Conservation (phyloP, 1,140 invertebrate species). For the Condylostylus longicornis region DNA sequence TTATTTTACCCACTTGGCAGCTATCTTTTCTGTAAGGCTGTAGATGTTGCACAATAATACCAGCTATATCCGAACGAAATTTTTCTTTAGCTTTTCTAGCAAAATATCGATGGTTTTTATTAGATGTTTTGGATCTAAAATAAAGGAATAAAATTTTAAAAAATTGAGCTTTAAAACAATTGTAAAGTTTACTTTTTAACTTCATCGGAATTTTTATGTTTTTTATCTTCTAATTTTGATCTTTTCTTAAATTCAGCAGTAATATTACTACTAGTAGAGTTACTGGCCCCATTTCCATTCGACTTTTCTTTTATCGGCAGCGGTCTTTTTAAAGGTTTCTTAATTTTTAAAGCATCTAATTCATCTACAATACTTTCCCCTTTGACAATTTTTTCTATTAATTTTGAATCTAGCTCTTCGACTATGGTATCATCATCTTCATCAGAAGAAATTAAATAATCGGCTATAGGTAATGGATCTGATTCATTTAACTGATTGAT, state of each 20-base stretch:
- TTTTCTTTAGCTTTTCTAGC: conserved; percentile 49
- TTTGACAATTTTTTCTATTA: conserved; percentile 11
- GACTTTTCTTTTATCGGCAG: conserved; percentile 1
- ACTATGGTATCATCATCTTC: conserved; percentile 12
- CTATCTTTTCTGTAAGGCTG: conserved; percentile 70
- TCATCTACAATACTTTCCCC: conserved; percentile 29
- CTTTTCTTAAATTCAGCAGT: neutral
- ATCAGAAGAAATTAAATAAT: conserved; percentile 24
- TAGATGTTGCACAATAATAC: conserved; percentile 75
- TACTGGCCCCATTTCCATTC: neutral
- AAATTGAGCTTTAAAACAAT: neutral
- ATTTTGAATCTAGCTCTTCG: conserved; percentile 5
- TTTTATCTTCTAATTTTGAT: conserved; percentile 9
- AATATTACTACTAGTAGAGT: neutral
- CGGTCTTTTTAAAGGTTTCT: conserved; percentile 6
- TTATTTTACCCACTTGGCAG: conserved; percentile 72
- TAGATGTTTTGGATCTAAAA: no score
- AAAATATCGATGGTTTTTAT: no score
- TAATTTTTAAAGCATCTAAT: conserved; percentile 12
- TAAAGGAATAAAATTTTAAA: neutral
- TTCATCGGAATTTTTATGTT: conserved; percentile 8
- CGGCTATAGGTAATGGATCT: conserved; percentile 16
- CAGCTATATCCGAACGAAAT: conserved; percentile 77
- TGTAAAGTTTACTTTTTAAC: conserved; percentile 7
- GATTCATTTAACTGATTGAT: no score